phyloP scores from a whole-genome alignment of 2,113 vertebrate genomes.

The Misgurnus anguillicaudatus region DNA sequence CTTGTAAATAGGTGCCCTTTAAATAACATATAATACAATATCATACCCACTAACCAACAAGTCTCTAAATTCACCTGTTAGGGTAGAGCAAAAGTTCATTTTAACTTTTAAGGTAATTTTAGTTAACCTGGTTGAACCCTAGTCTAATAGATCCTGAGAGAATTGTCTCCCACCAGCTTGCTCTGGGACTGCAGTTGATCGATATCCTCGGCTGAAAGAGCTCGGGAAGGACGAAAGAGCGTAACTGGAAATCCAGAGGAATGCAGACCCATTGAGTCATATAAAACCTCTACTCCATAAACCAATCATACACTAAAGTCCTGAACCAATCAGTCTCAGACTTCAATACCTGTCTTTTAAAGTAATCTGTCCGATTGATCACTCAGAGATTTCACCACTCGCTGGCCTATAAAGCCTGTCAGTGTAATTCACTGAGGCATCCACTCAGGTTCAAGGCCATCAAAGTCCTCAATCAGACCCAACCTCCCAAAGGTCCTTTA shows the following conservation, averaged over 20 bases:
- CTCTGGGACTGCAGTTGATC: neutral
- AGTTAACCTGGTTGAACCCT: neutral
- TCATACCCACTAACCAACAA: neutral
- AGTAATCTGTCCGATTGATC: constrained; percentile 29
- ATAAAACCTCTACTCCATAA: constrained; percentile 15
- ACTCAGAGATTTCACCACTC: constrained; percentile 18
- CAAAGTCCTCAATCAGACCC: constrained; percentile 33
- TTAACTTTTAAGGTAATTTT: too few species aligned
- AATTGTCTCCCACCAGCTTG: neutral
- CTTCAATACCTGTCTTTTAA: neutral
- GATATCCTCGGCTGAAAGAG: neutral
- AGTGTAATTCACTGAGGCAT: neutral
- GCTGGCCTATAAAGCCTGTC: neutral
- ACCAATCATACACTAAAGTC: constrained; percentile 9
- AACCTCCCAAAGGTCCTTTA: neutral
- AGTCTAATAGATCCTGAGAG: constrained; percentile 1
- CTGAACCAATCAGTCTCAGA: neutral
- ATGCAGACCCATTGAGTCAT: neutral
- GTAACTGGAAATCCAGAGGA: neutral
- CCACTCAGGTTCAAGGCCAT: neutral
- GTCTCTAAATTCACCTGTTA: neutral
- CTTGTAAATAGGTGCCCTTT: too few species aligned
- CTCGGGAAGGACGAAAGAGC: neutral
- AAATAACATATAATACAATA: too few species aligned
- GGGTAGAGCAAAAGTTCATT: neutral